phyloP scores from a whole-genome alignment of 2,888 invertebrate genomes.

The Nudaria mundana region DNA sequence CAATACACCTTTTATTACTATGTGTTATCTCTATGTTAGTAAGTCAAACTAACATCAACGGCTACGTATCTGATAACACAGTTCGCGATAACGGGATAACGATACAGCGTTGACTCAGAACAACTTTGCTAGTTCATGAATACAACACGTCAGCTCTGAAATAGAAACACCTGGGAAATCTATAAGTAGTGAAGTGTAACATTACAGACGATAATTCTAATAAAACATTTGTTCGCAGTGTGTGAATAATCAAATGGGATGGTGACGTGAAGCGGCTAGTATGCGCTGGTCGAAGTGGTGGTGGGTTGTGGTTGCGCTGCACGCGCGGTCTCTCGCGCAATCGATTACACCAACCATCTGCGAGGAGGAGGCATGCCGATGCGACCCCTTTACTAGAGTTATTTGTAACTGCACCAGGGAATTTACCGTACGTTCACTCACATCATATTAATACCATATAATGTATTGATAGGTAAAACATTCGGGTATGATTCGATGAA shows the following conservation, averaged over 20 bases:
- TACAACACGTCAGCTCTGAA: slow-evolving; percentile 21
- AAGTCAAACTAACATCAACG: slow-evolving; percentile 19
- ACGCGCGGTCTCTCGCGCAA: slow-evolving; percentile 49
- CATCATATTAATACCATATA: background rate
- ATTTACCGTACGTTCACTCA: slow-evolving; percentile 57
- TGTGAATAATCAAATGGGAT: slow-evolving; percentile 47
- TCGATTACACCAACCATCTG: slow-evolving; percentile 64
- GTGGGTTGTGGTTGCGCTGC: slow-evolving; percentile 52
- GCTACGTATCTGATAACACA: slow-evolving; percentile 67
- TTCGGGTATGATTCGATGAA: background rate
- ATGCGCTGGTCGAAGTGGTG: slow-evolving; percentile 66
- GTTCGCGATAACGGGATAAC: slow-evolving; percentile 60
- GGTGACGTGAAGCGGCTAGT: slow-evolving; percentile 64
- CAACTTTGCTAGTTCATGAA: slow-evolving; percentile 35
- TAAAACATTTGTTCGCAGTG: slow-evolving; percentile 37
- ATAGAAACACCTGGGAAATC: slow-evolving; percentile 8
- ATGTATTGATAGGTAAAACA: background rate
- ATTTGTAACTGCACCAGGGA: slow-evolving; percentile 79
- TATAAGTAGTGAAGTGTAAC: slow-evolving; percentile 11
- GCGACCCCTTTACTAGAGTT: slow-evolving; percentile 79
- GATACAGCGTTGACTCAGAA: slow-evolving; percentile 65
- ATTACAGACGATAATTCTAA: slow-evolving; percentile 6
- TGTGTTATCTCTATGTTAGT: slow-evolving; percentile 14
- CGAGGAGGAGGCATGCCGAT: slow-evolving; percentile 78
- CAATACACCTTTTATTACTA: slow-evolving; percentile 12